Evolutionary conservation across 2,113 vertebrate species (phyloP).

Genomic region (Progne subis): DNA sequence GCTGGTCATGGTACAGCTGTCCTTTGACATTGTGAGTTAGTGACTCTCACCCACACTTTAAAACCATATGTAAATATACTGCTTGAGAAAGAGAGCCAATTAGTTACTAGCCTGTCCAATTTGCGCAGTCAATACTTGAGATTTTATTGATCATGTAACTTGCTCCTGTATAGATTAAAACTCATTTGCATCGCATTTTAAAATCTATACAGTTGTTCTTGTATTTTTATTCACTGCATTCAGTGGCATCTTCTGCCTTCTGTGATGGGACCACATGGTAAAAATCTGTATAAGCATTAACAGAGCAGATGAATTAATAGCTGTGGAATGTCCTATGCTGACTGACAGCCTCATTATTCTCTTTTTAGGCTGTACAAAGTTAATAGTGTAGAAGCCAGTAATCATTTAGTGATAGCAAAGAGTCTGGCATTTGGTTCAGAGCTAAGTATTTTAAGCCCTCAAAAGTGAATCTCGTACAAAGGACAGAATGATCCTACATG

Average conservation of each 20-base stretch:
- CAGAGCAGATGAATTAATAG: conserved; percentile 33
- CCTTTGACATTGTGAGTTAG: conserved; percentile 36
- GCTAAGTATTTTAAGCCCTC: neutral
- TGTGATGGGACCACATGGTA: neutral
- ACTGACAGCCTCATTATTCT: conserved; percentile 49
- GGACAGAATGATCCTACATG: neutral
- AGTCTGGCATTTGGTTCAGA: neutral
- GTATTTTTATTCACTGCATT: neutral
- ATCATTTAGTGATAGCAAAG: conserved; percentile 24
- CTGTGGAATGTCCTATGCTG: conserved; percentile 6
- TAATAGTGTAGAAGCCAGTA: conserved; percentile 53
- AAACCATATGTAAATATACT: conserved; percentile 27
- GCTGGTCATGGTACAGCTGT: neutral
- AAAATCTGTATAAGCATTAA: conserved; percentile 15
- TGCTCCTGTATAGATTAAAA: conserved; percentile 19
- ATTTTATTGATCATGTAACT: conserved; percentile 36
- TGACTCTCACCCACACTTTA: conserved; percentile 4
- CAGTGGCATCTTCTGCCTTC: conserved; percentile 14
- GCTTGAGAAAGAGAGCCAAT: conserved; percentile 18
- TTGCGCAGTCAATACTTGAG: conserved; percentile 28
- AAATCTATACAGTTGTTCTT: neutral
- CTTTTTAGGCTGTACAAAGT: conserved; percentile 16
- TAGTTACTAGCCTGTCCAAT: conserved; percentile 37
- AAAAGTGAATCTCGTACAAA: neutral
- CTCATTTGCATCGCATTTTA: conserved; percentile 34